Conservation (phyloP, 2,888 invertebrate species). For the Mythimna ferrago region DNA sequence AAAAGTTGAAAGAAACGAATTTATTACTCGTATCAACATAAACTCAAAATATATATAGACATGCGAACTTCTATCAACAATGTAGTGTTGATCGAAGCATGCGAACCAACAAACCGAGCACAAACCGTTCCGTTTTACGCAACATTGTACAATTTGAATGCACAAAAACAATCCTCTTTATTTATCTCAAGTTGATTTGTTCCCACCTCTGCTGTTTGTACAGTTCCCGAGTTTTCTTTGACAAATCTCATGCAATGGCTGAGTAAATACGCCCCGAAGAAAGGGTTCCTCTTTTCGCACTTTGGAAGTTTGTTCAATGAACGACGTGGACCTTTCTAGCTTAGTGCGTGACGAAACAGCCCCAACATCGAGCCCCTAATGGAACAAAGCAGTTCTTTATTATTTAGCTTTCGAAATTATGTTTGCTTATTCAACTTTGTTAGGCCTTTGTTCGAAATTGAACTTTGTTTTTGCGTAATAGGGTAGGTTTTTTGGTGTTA, state of each 20-base stretch:
- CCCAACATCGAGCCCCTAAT: constrained; percentile 59
- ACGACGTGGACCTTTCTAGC: constrained; percentile 64
- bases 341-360: constrained; percentile 58
- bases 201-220: constrained; percentile 72
- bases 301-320: constrained; percentile 71
- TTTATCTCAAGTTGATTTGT: constrained; percentile 67
- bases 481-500: constrained; percentile 26
- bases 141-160: constrained; percentile 55
- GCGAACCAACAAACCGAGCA: constrained; percentile 40
- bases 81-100: neutral
- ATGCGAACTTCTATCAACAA: neutral
- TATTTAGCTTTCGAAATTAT: constrained; percentile 63
- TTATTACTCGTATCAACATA: constrained; percentile 1
- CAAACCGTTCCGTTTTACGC: constrained; percentile 42
- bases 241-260: constrained; percentile 78
- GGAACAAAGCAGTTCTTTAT: constrained; percentile 66
- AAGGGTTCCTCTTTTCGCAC: constrained; percentile 69
- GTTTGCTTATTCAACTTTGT: constrained; percentile 57
- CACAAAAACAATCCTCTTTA: constrained; percentile 67
- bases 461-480: constrained; percentile 19
- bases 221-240: constrained; percentile 77
- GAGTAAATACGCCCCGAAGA: constrained; percentile 73
- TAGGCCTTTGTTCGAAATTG: constrained; percentile 24
- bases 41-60: constrained; percentile 17
- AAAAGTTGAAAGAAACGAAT: constrained; percentile 7